phyloP scores from a whole-genome alignment of 2,797 vertebrate genomes.

The Natrix natrix region DNA sequence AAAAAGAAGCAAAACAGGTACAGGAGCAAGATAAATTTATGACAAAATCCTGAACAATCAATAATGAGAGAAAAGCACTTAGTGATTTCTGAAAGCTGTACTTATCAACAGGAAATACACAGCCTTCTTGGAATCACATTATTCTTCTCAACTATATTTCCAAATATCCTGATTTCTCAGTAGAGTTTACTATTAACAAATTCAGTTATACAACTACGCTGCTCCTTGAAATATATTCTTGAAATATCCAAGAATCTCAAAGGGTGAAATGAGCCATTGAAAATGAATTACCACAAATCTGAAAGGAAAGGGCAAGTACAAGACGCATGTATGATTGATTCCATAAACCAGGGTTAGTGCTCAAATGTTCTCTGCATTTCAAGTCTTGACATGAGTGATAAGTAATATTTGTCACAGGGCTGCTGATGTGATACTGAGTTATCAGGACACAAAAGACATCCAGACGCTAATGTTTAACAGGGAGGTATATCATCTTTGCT shows the following conservation, averaged over 20 bases:
- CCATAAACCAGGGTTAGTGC: background rate
- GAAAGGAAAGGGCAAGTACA: background rate
- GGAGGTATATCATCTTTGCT: background rate
- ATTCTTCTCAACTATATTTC: background rate
- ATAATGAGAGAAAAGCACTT: background rate
- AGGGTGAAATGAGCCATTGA: background rate
- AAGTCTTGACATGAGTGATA: background rate
- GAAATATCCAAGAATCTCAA: background rate
- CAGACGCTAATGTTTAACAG: background rate
- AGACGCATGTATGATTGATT: background rate
- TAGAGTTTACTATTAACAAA: background rate
- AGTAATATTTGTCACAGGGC: background rate
- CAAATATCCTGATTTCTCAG: background rate
- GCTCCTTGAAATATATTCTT: too few relatives aligned
- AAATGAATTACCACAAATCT: background rate
- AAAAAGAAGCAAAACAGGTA: background rate
- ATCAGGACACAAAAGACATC: background rate
- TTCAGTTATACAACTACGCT: background rate
- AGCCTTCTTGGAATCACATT: background rate
- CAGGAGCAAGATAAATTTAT: background rate
- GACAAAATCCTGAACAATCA: background rate
- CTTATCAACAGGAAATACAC: background rate
- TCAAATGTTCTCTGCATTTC: background rate
- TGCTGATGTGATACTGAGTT: background rate
- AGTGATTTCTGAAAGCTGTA: background rate